Base-by-base conservation (phyloP, 2,113 vertebrate genomes). In the Rhea pennata region DNA sequence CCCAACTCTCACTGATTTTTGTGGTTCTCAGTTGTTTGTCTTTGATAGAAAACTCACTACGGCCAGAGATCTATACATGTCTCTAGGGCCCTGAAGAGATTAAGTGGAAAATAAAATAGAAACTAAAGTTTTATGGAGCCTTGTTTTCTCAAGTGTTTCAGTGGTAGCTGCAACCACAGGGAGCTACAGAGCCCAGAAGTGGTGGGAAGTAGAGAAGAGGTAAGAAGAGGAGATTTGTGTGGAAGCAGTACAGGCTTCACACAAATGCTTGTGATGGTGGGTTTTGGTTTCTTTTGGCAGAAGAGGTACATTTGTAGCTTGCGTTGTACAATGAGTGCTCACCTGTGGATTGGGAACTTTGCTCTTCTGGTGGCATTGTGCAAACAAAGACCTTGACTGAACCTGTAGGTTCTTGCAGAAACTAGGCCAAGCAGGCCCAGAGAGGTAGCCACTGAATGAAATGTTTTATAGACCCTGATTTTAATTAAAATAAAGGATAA, bases 401-500 rank as follows among this genome's bases (percentile, higher is more conserved):
- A 93, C 73, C 88, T 96, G 86, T 75, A 67, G 93, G 66, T 66
- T 81, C 36, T 33, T 80, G 70, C 87, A 64, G 61, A 96, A 96
- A 93, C 54, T 88, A 96, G 91, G 95, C 84, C 92, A 95, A 91
- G 87, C 42, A 70, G 66, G 29, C 80, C 62, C 74, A 96, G 88
- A 93, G 95, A 94, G 78, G 91, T 86, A 92, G 75, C 53, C 9
- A 44, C 75, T 77, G 67, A 85, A 95, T 91, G 95, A 95, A 95
- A 70, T 87, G 89, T 82, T 92, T 87, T 96, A 86, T 81, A 90
- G 65, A 79, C 69, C 21, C 58, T 39, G 27, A 81, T 96, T 97
- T 97, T 97, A 97, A 97, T 97, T 96, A 97, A 95, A 96, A 96
- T 82, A 71, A 94, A 72, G 59, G 48, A 10, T 96, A 97, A 97